Conservation (phyloP, 2,888 invertebrate species). For the Caenorhabditis imperialis region DNA sequence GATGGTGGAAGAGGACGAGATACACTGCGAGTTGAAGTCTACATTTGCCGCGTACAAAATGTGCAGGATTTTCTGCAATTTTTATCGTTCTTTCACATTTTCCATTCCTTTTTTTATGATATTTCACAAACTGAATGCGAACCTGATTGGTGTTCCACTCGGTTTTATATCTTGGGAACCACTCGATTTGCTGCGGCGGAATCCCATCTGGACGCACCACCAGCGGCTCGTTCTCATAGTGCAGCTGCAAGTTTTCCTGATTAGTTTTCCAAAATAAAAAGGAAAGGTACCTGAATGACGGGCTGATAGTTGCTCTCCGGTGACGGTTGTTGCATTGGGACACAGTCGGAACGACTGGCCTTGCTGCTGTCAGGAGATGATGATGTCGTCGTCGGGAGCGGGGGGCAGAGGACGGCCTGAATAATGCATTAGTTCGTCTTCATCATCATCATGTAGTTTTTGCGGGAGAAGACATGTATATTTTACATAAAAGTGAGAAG, state of each 20-base stretch:
- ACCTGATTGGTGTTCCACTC: conserved; percentile 55
- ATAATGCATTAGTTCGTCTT: conserved; percentile 27
- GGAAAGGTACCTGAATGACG: neutral
- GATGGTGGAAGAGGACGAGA: conserved; percentile 11
- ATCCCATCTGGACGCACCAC: conserved; percentile 5
- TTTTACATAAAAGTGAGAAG: no score
- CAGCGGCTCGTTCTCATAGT: conserved; percentile 9
- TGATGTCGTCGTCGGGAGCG: conserved; percentile 2
- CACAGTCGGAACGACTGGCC: conserved; percentile 44
- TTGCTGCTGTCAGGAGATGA: conserved; percentile 14
- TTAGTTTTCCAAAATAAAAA: conserved; percentile 1
- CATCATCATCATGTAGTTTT: conserved; percentile 1
- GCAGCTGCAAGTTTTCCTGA: conserved; percentile 21
- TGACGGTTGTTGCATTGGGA: conserved; percentile 34
- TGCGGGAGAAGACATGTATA: no score
- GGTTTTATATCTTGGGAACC: conserved; percentile 27
- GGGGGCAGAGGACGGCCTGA: conserved; percentile 10
- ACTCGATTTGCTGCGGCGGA: conserved; percentile 5
- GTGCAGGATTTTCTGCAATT: conserved; percentile 36
- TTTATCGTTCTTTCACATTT: neutral
- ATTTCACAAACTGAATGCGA: no score
- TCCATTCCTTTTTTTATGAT: neutral
- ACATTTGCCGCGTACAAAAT: conserved; percentile 30
- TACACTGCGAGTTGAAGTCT: conserved; percentile 27
- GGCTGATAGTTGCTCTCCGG: neutral